Evolutionary conservation across 2,888 invertebrate genomes (phyloP), one percentile per base, ranked within the genome.

Genomic region (Eudemis profundana): DNA sequence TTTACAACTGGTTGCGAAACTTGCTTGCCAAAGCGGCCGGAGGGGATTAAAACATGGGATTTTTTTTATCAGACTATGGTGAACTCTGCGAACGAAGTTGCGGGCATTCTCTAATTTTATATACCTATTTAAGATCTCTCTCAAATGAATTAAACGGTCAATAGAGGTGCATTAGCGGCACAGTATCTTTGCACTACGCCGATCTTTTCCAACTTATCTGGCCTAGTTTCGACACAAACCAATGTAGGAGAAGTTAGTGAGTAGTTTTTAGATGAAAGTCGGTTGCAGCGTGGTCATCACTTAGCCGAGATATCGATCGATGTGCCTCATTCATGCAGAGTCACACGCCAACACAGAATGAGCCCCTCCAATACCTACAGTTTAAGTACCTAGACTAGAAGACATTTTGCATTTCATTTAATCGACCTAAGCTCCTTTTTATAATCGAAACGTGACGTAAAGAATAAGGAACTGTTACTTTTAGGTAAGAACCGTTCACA

Each of bases 231-330:
- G 40, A 49, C n/a, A 49, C n/a, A 42, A 53, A 66, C 65, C 40
- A 60, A 65, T 65, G 65, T 60, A 53, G 65, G 38, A 40, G 46
- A 53, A 59, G 65, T 65, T 65, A 53, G 53, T 21, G 19, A 36
- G 44, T 40, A 53, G 59, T 60, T 65, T 65, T 60, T 27, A 65
- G 65, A 65, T 65, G 59, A 53, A 65, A 65, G 53, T 46, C 53
- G 53, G 46, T 51, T 65, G 60, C 59, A 65, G 60, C 61, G 74
- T 74, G 76, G 78, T 79, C 75, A 77, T 77, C 78, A 78, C 77
- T 80, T 75, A 74, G 74, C 72, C 69, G 73, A 67, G 73, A 66
- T 83, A 83, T 83, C 78, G 83, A 85, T 76, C 79, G 73, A 14
- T 27, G 61, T 66, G 70, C 63, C 75, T 77, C 78, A 77, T 80